A percentile compares a stretch with the other conserved stretches of the same genome.
Evolutionary conservation across 2,113 vertebrate species (phyloP).

Genomic region (Entelurus aequoreus): DNA sequence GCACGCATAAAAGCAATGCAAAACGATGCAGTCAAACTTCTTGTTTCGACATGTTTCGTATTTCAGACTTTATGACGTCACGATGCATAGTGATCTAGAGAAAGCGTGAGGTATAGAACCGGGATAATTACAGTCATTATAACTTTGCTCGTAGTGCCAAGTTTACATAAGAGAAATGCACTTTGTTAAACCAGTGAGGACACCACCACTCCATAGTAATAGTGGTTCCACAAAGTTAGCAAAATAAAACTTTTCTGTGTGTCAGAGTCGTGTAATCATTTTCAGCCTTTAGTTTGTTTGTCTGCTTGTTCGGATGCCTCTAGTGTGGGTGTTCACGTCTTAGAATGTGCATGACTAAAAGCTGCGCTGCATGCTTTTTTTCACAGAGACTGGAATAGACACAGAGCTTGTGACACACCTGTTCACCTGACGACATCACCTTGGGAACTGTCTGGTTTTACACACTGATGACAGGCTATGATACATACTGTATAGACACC

Average conservation of each 20-base stretch:
- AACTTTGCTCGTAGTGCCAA: not conserved
- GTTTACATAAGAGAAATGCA: not conserved
- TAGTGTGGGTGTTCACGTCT: constrained; percentile 26
- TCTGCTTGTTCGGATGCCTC: constrained; percentile 28
- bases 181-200: not conserved
- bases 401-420: constrained; percentile 37
- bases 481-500: not conserved
- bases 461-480: constrained; percentile 11
- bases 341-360: constrained; percentile 54
- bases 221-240: too few relatives aligned
- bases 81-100: constrained; percentile 30
- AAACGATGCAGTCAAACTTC: not conserved
- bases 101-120: constrained; percentile 25
- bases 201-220: not conserved
- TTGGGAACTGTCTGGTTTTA: constrained; percentile 36
- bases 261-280: constrained; percentile 4
- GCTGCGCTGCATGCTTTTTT: not conserved
- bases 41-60: constrained; percentile 3
- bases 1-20: too few relatives aligned
- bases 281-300: constrained; percentile 22
- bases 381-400: constrained; percentile 9
- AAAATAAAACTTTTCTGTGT: constrained; percentile 9
- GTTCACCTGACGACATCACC: constrained; percentile 30
- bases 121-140: constrained; percentile 30
- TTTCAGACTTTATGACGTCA: constrained; percentile 34